Conservation (phyloP, 1,140 invertebrate species). For the Sitodiplosis mosellana region DNA sequence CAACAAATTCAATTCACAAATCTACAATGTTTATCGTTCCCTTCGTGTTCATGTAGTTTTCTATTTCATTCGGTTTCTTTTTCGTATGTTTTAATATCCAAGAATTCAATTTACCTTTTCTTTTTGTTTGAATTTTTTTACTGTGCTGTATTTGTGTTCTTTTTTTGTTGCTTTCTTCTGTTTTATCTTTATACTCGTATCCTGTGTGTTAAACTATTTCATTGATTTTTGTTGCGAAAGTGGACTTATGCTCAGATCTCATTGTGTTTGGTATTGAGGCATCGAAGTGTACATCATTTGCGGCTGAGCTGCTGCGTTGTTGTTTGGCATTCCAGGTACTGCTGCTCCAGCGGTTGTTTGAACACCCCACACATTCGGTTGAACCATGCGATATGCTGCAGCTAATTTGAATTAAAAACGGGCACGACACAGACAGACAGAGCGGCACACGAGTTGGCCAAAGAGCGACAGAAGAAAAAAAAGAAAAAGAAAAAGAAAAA, state of each 20-base stretch:
- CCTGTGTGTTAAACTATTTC: no score
- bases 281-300: conserved; percentile 55
- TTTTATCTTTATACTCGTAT: no score
- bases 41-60: no score
- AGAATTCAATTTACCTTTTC: no score
- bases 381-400: conserved; percentile 27
- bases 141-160: no score
- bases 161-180: no score
- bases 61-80: no score
- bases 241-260: conserved; percentile 8
- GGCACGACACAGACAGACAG: not conserved
- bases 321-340: conserved; percentile 31
- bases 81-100: no score
- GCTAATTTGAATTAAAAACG: conserved; percentile 7
- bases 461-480: not conserved
- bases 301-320: conserved; percentile 32
- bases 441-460: not conserved
- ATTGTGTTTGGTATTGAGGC: conserved; percentile 62
- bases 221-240: no score
- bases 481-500: not conserved
- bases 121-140: no score
- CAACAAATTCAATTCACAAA: no score
- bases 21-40: no score
- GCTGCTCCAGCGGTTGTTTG: conserved; percentile 31
- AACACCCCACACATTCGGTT: conserved; percentile 33